These are phyloP conservation scores for Odontophorus gujanensis DNA, from an alignment of 2,113 vertebrate species.

Conservation along the genomic window DNA sequence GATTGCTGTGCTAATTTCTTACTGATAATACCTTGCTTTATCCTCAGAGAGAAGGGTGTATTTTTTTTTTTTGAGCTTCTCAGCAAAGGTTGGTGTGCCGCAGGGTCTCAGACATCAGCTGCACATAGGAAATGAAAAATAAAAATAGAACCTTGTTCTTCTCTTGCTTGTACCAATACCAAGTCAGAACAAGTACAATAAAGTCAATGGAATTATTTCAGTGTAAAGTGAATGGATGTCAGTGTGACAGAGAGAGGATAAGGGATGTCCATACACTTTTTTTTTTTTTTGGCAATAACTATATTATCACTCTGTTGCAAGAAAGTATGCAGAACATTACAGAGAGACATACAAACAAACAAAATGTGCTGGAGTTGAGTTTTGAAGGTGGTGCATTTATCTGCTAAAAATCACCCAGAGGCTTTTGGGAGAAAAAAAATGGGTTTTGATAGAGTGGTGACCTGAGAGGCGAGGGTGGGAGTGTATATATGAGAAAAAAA, in stretches of 20 bases:
- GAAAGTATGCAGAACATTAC: not conserved
- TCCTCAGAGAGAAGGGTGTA: conserved; percentile 4
- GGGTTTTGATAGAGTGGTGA: conserved; percentile 18
- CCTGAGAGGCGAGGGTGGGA: not conserved
- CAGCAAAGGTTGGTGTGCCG: not conserved
- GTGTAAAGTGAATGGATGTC: conserved; percentile 65
- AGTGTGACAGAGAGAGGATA: conserved; percentile 48
- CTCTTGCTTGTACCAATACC: conserved; percentile 53
- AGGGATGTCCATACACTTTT: conserved; percentile 8
- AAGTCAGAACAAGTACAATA: conserved; percentile 63
- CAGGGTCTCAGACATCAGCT: conserved; percentile 26
- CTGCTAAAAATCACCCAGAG: conserved; percentile 41
- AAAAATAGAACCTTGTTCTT: conserved; percentile 61
- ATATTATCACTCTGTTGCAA: conserved; percentile 52
- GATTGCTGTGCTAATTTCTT: conserved; percentile 70
- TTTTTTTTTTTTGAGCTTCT: conserved; percentile 45
- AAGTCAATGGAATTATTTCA: conserved; percentile 69
- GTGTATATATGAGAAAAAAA: not conserved
- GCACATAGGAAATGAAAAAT: conserved; percentile 66
- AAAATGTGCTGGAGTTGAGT: conserved; percentile 28
- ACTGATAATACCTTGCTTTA: conserved; percentile 45
- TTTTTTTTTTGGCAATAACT: conserved; percentile 57
- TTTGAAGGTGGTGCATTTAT: conserved; percentile 31
- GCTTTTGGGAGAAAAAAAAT: conserved; percentile 14
- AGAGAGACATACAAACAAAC: conserved; percentile 34